Conservation (phyloP, 2,888 invertebrate genomes). For the Eilema griseolum region DNA sequence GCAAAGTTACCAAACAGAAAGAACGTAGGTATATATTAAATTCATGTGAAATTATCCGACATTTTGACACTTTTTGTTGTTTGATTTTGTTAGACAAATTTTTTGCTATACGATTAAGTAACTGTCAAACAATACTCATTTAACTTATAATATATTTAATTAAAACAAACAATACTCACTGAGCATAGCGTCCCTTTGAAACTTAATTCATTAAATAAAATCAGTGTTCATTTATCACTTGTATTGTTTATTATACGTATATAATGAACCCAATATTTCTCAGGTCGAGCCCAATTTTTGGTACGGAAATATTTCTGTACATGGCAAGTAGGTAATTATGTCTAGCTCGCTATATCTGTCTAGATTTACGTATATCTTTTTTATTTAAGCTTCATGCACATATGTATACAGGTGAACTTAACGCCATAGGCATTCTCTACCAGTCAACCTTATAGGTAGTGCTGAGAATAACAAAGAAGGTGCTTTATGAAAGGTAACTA, state of each 20-base stretch:
- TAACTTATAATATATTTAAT: slow-evolving; percentile 36
- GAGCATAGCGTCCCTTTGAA: slow-evolving; percentile 33
- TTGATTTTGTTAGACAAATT: slow-evolving; percentile 9
- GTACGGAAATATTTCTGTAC: not conserved
- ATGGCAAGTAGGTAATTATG: too few relatives aligned
- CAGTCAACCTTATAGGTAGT: too few relatives aligned
- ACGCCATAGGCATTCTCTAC: too few relatives aligned
- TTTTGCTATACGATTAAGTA: slow-evolving; percentile 16
- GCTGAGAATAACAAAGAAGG: too few relatives aligned
- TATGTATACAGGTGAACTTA: too few relatives aligned
- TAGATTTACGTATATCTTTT: too few relatives aligned
- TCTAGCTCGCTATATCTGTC: too few relatives aligned
- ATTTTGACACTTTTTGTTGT: slow-evolving; percentile 2
- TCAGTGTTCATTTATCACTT: slow-evolving; percentile 39
- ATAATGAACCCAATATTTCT: slow-evolving; percentile 28
- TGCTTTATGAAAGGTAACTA: too few relatives aligned
- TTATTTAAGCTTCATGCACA: too few relatives aligned
- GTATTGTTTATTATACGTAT: slow-evolving; percentile 22
- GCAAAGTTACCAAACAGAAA: not conserved
- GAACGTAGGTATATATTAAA: not conserved
- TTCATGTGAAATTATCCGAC: not conserved
- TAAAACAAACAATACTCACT: slow-evolving; percentile 29
- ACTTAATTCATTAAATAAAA: slow-evolving; percentile 41
- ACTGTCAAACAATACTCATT: slow-evolving; percentile 20
- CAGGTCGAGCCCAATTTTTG: not conserved